These are phyloP conservation scores for Rhorus exstirpatorius DNA, from an alignment of 2,888 invertebrate species.

Conservation along the genomic window DNA sequence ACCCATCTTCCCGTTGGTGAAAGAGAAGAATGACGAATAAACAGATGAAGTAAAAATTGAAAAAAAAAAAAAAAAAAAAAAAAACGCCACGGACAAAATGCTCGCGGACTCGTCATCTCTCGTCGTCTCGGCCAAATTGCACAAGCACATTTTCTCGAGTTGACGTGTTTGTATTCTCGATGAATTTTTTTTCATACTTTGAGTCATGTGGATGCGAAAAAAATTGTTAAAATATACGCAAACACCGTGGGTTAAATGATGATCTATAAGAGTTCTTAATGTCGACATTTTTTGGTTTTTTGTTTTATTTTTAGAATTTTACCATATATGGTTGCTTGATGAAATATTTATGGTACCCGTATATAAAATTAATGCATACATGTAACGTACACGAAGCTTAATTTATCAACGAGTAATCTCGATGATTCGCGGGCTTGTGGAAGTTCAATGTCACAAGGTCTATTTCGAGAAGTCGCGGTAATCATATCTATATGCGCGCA, in stretches of 20 bases:
- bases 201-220: background rate
- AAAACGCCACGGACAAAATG: background rate
- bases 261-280: too few relatives aligned
- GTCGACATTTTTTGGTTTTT: too few relatives aligned
- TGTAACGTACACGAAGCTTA: background rate
- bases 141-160: constrained; percentile 24
- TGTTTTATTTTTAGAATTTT: background rate
- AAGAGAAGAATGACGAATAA: constrained; percentile 35
- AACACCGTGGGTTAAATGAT: too few relatives aligned
- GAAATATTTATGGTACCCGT: constrained; percentile 6
- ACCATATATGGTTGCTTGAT: background rate
- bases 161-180: constrained; percentile 9
- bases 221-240: background rate
- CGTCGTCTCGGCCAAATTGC: constrained; percentile 15
- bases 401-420: constrained; percentile 26
- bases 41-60: constrained; percentile 1
- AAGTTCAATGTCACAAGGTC: constrained; percentile 27
- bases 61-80: constrained; percentile 22
- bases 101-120: constrained; percentile 49
- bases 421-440: background rate
- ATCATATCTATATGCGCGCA: background rate
- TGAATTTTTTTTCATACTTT: background rate
- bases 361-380: background rate
- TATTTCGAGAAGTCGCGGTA: background rate
- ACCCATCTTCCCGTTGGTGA: constrained; percentile 19